Percentiles rank a stretch among this genome's conserved stretches.
phyloP scores from a whole-genome alignment of 2,888 invertebrate species.

The Xestia c-nigrum region DNA sequence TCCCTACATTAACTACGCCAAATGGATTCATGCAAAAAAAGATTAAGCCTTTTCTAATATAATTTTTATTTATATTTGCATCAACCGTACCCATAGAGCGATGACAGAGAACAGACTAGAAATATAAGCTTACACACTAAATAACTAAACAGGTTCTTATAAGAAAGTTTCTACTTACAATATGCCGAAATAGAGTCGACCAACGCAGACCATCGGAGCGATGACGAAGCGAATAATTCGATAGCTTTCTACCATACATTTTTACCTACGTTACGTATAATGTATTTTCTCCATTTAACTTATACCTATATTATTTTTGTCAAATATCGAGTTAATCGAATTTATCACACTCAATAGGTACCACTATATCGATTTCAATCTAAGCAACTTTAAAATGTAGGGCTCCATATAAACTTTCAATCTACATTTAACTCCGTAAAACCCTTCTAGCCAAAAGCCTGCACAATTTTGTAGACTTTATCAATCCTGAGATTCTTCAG shows the following conservation, averaged over 20 bases:
- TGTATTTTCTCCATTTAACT: neutral
- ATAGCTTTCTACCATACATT: neutral
- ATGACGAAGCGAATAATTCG: neutral
- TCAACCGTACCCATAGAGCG: constrained; percentile 10
- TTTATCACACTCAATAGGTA: neutral
- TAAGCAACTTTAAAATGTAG: neutral
- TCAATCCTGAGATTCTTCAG: neutral
- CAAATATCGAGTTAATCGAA: constrained; percentile 1
- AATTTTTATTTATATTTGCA: constrained; percentile 9
- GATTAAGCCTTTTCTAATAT: neutral
- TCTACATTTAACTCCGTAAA: neutral
- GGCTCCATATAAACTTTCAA: neutral
- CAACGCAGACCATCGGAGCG: constrained; percentile 5
- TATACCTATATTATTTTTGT: neutral
- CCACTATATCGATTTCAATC: neutral
- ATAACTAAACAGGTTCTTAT: constrained; percentile 67
- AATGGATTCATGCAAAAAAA: constrained; percentile 13
- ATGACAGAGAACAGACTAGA: constrained; percentile 77
- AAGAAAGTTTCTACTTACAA: constrained; percentile 10
- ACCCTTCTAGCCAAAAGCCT: neutral
- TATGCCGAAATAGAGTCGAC: neutral
- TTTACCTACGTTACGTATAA: neutral
- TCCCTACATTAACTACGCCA: constrained; percentile 4
- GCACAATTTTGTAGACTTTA: neutral
- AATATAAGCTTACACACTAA: constrained; percentile 77